Base-by-base conservation (phyloP, 2,888 invertebrate species). In the Bibio marci region DNA sequence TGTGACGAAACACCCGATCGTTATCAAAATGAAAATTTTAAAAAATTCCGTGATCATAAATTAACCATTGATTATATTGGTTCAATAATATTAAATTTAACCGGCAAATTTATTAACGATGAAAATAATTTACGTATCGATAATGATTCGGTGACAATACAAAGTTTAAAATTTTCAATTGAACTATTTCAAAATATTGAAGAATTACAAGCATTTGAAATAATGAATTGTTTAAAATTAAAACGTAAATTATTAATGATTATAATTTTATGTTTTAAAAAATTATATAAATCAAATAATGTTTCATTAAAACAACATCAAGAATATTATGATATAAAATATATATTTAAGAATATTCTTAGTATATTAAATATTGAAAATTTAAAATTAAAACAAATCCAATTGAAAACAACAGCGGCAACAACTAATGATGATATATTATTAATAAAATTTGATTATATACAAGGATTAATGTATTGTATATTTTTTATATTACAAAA, bases 51-150 rank as follows among this genome's bases (percentile, higher is more conserved):
- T n/a, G n/a, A n/a, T n/a, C 22, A 22, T 6, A 22, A 6, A 22
- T 32, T 32, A 14, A 15, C 54, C 13, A 58, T 56, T 40, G 56
- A 58, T 47, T 55, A 60, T 38, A 48, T 61, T 37, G 59, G 59
- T 1, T 44, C 48, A 19, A 39, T 59, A 11, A 51, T 62, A 8
- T 53, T 62, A 11, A 50, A 58, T 35, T 36, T 60, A 28, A 45
- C 61, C 1, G 47, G 47, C 4, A 54, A 57, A 32, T 56, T 59
- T 35, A 50, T 58, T 31, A 43, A 44, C 18, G 50, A 51, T 18
- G 62, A 61, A 43, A 48, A 48, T 22, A 52, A 43, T 25, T 39
- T 51, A 17, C 44, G 48, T 19, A 44, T 59, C 4, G 48, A 48
- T 18, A 48, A 52, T 36, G 49, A 53, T 35, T 54, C 54, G 4